phyloP scores from a whole-genome alignment of 2,113 vertebrate species.

The Sturnira hondurensis region DNA sequence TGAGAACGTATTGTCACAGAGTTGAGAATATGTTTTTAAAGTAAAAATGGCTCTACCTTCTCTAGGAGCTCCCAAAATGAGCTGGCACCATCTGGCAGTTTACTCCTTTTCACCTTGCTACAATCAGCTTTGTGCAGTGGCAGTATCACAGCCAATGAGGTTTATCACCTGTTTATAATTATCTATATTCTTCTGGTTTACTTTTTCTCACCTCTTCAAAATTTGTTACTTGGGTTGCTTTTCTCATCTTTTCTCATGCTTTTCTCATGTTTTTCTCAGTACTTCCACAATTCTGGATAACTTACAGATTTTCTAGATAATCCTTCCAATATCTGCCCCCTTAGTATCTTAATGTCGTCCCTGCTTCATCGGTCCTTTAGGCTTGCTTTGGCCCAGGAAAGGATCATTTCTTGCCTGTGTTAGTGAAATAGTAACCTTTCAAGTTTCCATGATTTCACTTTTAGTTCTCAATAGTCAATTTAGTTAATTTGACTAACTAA shows the following conservation, averaged over 20 bases:
- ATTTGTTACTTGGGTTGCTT: background rate
- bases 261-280: background rate
- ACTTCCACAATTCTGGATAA: too few relatives aligned
- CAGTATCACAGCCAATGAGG: too few relatives aligned
- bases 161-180: too few relatives aligned
- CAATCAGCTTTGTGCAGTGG: too few relatives aligned
- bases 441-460: background rate
- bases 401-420: background rate
- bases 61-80: fast-evolving
- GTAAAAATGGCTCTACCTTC: fast-evolving
- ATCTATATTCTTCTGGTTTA: background rate
- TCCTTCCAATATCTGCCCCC: background rate
- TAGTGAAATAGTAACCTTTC: background rate
- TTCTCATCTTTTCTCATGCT: background rate
- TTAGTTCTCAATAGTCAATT: background rate
- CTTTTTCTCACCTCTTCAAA: background rate
- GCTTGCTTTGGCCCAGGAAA: background rate
- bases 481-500: too few relatives aligned
- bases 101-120: fast-evolving
- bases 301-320: background rate
- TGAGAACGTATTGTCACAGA: too few relatives aligned
- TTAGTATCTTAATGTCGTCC: too few relatives aligned
- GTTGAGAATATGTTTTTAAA: too few relatives aligned
- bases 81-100: fast-evolving
- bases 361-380: fast-evolving